phyloP scores from a whole-genome alignment of 2,888 invertebrate genomes.

The Sturmia bella region DNA sequence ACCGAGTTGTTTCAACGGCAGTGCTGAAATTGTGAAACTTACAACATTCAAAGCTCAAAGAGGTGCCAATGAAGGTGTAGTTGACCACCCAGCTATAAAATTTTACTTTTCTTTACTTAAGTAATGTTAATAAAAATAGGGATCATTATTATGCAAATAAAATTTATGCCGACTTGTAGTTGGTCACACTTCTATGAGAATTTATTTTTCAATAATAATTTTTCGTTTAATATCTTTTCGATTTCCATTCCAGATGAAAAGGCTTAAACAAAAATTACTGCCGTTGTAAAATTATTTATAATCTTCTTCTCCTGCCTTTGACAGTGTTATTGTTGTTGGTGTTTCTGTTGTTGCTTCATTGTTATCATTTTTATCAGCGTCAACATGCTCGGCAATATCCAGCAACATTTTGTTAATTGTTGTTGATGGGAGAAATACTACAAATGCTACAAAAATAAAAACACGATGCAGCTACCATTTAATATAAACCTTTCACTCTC shows the following conservation, averaged over 20 bases:
- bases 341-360: neutral
- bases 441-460: neutral
- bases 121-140: too few species aligned
- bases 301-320: neutral
- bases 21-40: too few species aligned
- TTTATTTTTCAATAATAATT: slow-evolving; percentile 5
- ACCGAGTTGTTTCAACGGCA: too few species aligned
- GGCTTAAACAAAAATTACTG: slow-evolving; percentile 19
- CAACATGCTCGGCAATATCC: slow-evolving; percentile 25
- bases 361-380: slow-evolving; percentile 36
- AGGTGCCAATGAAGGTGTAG: too few species aligned
- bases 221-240: slow-evolving; percentile 12
- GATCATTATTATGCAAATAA: too few species aligned
- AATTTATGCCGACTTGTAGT: neutral
- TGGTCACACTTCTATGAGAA: slow-evolving; percentile 17
- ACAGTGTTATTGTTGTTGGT: neutral
- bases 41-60: too few species aligned
- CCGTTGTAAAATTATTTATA: slow-evolving; percentile 22
- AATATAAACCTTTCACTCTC: neutral
- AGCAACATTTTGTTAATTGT: slow-evolving; percentile 60
- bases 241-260: slow-evolving; percentile 38
- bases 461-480: neutral
- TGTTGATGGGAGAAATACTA: slow-evolving; percentile 59
- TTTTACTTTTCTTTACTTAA: too few species aligned
- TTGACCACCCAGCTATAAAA: too few species aligned